These are phyloP conservation scores for Rhadina sibilatrix DNA, from an alignment of 2,113 vertebrate species.

Conservation along the genomic window DNA sequence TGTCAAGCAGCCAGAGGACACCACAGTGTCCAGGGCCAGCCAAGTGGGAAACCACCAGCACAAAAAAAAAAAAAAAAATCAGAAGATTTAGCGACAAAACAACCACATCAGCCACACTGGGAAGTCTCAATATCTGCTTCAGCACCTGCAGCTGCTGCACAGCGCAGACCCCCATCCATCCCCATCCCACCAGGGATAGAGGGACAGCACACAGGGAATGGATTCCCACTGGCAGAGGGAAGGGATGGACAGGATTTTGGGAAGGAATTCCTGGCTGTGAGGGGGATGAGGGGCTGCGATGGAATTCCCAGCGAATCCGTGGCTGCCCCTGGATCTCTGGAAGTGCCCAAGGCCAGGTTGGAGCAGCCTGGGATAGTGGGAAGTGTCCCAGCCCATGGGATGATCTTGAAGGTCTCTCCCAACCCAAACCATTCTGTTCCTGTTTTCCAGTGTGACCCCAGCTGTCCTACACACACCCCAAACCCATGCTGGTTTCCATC, in stretches of 20 bases:
- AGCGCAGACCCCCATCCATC: background rate
- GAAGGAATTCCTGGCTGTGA: background rate
- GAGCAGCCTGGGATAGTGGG: background rate
- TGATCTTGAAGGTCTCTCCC: background rate
- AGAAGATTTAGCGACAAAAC: background rate
- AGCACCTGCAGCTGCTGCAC: background rate
- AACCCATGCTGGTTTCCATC: background rate
- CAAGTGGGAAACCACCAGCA: background rate
- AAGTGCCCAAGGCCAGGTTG: rapidly evolving
- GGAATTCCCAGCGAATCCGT: background rate
- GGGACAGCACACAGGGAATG: background rate
- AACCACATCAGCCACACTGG: too few relatives aligned
- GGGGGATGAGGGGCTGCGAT: background rate
- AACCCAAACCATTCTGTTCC: background rate
- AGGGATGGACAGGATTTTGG: background rate
- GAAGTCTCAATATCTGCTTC: rapidly evolving
- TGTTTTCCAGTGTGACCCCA: rapidly evolving
- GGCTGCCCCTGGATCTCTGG: background rate
- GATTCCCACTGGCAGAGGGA: background rate
- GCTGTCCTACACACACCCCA: background rate
- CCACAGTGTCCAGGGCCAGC: rapidly evolving
- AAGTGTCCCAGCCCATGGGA: background rate
- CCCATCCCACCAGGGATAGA: background rate
- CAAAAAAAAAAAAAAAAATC: background rate
- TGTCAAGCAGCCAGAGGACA: background rate